Evolutionary conservation across 2,888 invertebrate genomes (phyloP).

Genomic region (Ornithoptera priamus): DNA sequence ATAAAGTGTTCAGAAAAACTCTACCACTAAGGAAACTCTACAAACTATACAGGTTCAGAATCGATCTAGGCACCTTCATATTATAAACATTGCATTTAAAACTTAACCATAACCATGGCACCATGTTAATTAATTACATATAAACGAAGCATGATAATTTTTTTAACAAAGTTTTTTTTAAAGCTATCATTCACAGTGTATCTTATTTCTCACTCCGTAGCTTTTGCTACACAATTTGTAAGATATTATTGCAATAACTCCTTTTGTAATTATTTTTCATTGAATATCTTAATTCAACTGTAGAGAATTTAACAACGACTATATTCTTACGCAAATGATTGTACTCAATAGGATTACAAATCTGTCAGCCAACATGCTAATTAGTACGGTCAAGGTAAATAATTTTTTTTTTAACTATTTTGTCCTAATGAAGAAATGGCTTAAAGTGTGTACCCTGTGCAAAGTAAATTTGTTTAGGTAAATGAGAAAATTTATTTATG

Average conservation of each 20-base stretch:
- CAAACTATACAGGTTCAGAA: too few relatives aligned
- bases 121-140: too few relatives aligned
- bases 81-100: too few relatives aligned
- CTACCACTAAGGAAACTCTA: too few relatives aligned
- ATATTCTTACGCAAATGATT: not conserved
- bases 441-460: not conserved
- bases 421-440: not conserved
- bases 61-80: too few relatives aligned
- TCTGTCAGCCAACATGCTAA: slow-evolving; percentile 1
- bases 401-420: not conserved
- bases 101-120: too few relatives aligned
- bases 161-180: too few relatives aligned
- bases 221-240: not conserved
- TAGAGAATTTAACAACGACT: not conserved
- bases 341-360: not conserved
- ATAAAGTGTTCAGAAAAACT: too few relatives aligned
- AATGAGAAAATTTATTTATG: too few relatives aligned
- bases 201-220: too few relatives aligned
- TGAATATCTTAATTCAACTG: not conserved
- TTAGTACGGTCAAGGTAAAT: not conserved
- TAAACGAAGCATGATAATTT: too few relatives aligned
- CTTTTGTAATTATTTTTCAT: not conserved
- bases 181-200: too few relatives aligned
- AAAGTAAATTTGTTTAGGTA: not conserved
- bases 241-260: not conserved